phyloP scores from a whole-genome alignment of 2,888 invertebrate species.

The Archips crataeganus region DNA sequence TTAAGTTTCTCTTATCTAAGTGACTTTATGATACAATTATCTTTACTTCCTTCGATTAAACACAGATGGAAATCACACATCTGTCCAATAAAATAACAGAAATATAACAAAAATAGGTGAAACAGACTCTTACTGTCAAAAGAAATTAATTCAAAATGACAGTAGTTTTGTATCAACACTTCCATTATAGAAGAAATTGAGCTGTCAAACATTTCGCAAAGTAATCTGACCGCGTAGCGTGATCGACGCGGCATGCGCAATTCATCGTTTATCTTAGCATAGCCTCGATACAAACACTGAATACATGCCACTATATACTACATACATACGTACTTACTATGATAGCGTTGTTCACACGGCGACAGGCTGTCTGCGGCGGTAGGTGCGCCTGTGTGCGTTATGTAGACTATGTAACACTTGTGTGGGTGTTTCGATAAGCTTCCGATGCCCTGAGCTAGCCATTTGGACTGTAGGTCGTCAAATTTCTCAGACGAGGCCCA shows the following conservation, averaged over 20 bases:
- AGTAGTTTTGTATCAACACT: too few relatives aligned
- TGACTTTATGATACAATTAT: too few relatives aligned
- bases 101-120: too few relatives aligned
- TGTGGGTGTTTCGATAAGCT: slow-evolving; percentile 80
- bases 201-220: slow-evolving; percentile 53
- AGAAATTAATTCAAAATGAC: too few relatives aligned
- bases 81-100: too few relatives aligned
- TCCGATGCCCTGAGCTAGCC: slow-evolving; percentile 77
- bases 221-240: slow-evolving; percentile 61
- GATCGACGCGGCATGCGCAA: slow-evolving; percentile 51
- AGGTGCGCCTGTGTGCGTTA: slow-evolving; percentile 71
- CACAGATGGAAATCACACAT: too few relatives aligned
- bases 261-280: slow-evolving; percentile 67
- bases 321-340: slow-evolving; percentile 66
- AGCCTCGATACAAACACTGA: slow-evolving; percentile 68
- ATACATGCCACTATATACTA: slow-evolving; percentile 70
- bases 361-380: slow-evolving; percentile 83
- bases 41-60: too few relatives aligned
- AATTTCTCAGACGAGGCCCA: slow-evolving; percentile 73
- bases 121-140: too few relatives aligned
- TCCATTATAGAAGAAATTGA: background rate
- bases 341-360: slow-evolving; percentile 81
- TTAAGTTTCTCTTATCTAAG: too few relatives aligned
- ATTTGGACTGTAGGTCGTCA: slow-evolving; percentile 76
- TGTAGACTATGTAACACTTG: slow-evolving; percentile 38